Evolutionary conservation across 2,113 vertebrate genomes (phyloP).

Genomic region (Calonectris borealis): DNA sequence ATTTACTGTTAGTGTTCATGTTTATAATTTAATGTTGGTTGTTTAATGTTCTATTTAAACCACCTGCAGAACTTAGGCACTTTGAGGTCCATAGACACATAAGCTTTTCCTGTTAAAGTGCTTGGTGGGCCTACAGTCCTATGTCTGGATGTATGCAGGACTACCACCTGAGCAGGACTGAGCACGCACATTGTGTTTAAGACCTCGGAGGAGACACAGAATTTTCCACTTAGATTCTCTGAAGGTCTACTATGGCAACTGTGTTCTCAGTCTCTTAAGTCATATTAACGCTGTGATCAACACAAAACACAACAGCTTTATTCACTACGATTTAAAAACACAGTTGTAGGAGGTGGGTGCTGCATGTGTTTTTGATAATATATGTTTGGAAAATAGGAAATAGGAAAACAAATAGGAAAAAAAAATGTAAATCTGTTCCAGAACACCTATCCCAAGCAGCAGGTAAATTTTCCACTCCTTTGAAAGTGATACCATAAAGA

Average conservation of each 20-base stretch:
- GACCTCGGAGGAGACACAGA: not conserved
- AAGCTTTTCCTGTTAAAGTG: not conserved
- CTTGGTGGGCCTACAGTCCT: not conserved
- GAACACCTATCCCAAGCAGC: not conserved
- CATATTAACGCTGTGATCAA: not conserved
- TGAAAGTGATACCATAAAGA: not conserved
- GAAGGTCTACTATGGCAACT: not conserved
- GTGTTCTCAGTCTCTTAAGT: not conserved
- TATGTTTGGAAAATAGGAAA: not conserved
- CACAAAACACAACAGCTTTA: not conserved
- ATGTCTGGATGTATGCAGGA: not conserved
- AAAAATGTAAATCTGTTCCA: not conserved
- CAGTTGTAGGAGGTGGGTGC: not conserved
- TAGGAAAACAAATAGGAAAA: not conserved
- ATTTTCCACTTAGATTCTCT: not conserved
- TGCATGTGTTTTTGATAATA: not conserved
- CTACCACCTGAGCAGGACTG: not conserved
- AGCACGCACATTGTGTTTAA: not conserved
- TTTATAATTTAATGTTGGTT: not conserved
- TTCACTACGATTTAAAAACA: not conserved
- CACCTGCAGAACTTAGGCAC: not conserved
- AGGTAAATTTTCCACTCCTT: not conserved
- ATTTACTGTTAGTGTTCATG: not conserved
- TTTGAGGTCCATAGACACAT: not conserved
- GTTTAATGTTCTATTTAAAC: not conserved